Percentiles rank a stretch among this genome's conserved stretches.
Evolutionary conservation across 2,888 invertebrate species (phyloP).

Genomic region (Candidula unifasciata): DNA sequence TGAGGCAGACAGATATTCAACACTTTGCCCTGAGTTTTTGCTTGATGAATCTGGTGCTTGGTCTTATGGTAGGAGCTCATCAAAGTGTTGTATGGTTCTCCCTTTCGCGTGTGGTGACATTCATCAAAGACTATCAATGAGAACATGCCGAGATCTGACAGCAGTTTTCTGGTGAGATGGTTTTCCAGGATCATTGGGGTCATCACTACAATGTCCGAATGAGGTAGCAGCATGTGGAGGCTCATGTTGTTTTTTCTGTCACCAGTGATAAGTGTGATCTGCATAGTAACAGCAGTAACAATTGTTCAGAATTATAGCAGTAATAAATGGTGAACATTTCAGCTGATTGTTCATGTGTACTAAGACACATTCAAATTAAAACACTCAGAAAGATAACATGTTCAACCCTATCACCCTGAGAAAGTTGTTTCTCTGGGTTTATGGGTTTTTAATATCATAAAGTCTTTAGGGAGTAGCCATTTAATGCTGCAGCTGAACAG

Average conservation of each 20-base stretch:
- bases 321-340: too few species aligned
- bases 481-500: too few species aligned
- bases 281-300: not conserved
- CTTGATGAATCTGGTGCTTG: slow-evolving; percentile 19
- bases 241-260: slow-evolving; percentile 46
- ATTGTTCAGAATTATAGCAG: not conserved
- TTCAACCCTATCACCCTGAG: too few species aligned
- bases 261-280: slow-evolving; percentile 49
- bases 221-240: slow-evolving; percentile 52
- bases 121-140: slow-evolving; percentile 62
- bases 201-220: slow-evolving; percentile 65
- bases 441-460: too few species aligned
- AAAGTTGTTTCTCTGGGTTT: too few species aligned
- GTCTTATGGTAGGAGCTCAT: slow-evolving; percentile 57
- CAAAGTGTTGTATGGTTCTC: slow-evolving; percentile 60
- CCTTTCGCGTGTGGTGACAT: slow-evolving; percentile 62
- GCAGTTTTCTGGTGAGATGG: slow-evolving; percentile 52
- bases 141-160: slow-evolving; percentile 47
- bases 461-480: too few species aligned
- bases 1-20: not conserved
- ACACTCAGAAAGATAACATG: too few species aligned
- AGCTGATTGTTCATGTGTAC: too few species aligned
- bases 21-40: too few species aligned
- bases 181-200: slow-evolving; percentile 75
- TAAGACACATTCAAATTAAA: too few species aligned